A percentile compares a stretch with the other conserved stretches of the same genome.
These are phyloP conservation scores for Carduelis carduelis DNA, from an alignment of 2,797 vertebrate genomes.

Conservation along the genomic window DNA sequence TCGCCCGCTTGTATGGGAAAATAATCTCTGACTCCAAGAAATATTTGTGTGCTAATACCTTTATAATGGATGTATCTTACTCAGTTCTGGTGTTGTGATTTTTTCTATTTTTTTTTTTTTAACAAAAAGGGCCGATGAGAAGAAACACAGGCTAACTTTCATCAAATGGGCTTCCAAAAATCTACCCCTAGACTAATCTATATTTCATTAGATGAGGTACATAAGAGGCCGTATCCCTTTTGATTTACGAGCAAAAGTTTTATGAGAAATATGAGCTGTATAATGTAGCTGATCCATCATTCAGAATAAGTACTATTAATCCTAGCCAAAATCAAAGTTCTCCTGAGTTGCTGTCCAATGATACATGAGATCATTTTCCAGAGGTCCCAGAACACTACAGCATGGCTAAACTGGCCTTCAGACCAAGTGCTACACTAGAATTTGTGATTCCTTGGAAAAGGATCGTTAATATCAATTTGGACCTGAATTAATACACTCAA, in stretches of 20 bases:
- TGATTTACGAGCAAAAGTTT: constrained; percentile 42
- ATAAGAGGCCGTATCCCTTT: neutral
- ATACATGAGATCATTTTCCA: neutral
- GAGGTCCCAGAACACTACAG: neutral
- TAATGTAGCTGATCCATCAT: constrained; percentile 3
- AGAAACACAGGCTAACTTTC: constrained; percentile 3
- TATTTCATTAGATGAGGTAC: constrained; percentile 38
- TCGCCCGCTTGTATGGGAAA: neutral
- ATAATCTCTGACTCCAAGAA: neutral
- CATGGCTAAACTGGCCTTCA: neutral
- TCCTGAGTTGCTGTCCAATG: neutral
- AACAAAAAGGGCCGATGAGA: neutral
- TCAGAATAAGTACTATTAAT: constrained; percentile 32
- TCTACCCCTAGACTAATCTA: neutral
- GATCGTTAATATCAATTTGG: constrained; percentile 42
- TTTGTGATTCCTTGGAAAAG: neutral
- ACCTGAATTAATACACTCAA: neutral
- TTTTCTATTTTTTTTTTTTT: neutral
- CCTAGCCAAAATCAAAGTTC: constrained; percentile 10
- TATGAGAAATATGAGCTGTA: constrained; percentile 42
- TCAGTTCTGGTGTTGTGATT: neutral
- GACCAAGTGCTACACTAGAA: neutral
- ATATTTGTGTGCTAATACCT: neutral
- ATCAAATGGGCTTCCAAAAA: constrained; percentile 6
- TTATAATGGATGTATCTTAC: neutral